These are phyloP conservation scores for Pycnonotus jocosus DNA, from an alignment of 2,113 vertebrate genomes.

Conservation along the genomic window DNA sequence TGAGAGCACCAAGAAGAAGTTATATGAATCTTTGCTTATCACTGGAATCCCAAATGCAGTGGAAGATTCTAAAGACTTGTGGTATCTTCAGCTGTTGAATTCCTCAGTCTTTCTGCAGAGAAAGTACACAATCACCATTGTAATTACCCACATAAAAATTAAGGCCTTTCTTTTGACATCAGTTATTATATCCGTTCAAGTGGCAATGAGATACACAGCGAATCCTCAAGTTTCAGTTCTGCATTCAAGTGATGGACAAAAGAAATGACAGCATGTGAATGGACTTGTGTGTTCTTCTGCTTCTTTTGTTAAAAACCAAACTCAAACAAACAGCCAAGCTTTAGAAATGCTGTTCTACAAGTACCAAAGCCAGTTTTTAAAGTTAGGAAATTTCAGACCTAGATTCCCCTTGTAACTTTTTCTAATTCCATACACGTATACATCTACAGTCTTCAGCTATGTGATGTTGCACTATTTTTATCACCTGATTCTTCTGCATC, in stretches of 20 bases:
- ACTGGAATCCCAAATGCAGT: not conserved
- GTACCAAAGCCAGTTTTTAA: not conserved
- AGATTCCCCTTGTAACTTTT: not conserved
- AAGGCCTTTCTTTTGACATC: not conserved
- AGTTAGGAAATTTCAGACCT: not conserved
- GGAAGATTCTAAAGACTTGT: not conserved
- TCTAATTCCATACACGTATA: not conserved
- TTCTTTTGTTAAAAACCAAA: not conserved
- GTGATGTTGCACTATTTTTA: not conserved
- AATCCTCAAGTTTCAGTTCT: not conserved
- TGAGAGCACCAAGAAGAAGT: not conserved
- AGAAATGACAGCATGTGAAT: not conserved
- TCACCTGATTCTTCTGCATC: not conserved
- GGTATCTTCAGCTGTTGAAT: not conserved
- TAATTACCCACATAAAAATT: not conserved
- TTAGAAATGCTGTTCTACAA: not conserved
- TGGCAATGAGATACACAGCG: not conserved
- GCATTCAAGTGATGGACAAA: not conserved
- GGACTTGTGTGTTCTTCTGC: not conserved
- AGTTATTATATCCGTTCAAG: not conserved
- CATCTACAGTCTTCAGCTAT: not conserved
- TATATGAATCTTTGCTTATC: not conserved
- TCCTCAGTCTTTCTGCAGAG: not conserved
- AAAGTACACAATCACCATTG: rapidly evolving
- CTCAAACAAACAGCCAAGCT: not conserved